A percentile compares a stretch with the other conserved stretches of the same genome.
Evolutionary conservation across 2,797 vertebrate genomes (phyloP).

Genomic region (Odontamblyopus lacepedii): DNA sequence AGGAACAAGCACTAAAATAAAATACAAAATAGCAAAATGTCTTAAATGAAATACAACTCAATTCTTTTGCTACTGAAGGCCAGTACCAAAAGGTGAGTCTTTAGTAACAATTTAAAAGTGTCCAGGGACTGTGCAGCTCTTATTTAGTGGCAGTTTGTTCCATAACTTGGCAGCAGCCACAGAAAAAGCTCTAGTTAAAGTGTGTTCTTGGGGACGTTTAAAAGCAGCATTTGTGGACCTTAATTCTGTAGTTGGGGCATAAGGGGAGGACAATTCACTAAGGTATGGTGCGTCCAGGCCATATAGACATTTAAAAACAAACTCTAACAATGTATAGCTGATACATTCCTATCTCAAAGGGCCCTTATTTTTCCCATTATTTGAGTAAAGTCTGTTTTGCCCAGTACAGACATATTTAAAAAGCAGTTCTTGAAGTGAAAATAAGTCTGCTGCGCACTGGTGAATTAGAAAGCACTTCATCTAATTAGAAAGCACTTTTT

Average conservation of each 20-base stretch:
- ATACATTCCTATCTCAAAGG: no score
- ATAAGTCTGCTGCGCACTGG: no score
- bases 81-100: not conserved
- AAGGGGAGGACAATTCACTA: not conserved
- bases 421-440: no score
- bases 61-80: not conserved
- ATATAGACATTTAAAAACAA: no score
- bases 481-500: no score
- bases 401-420: no score
- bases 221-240: not conserved
- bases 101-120: not conserved
- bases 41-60: not conserved
- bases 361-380: no score
- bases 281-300: not conserved
- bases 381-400: no score
- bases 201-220: not conserved
- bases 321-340: no score
- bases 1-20: no score
- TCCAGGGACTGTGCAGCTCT: not conserved
- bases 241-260: not conserved
- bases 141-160: not conserved
- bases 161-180: not conserved
- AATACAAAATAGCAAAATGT: no score
- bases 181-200: not conserved
- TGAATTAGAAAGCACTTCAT: no score